These are phyloP conservation scores for Peromyscus nudipes DNA, from an alignment of 2,797 vertebrate genomes.

Conservation along the genomic window DNA sequence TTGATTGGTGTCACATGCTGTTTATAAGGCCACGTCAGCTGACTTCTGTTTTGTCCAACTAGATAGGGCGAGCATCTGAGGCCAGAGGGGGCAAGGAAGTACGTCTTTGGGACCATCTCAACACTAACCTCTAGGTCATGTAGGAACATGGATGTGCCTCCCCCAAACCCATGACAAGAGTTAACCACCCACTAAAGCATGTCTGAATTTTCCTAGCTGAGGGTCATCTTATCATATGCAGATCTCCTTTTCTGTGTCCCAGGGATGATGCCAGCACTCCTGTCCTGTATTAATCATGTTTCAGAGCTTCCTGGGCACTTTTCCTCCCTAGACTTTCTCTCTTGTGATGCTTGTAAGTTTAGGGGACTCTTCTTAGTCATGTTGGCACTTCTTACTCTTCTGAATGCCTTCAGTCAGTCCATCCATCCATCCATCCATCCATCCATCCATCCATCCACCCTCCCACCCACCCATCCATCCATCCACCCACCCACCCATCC, in stretches of 20 bases:
- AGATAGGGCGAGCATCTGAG: slow-evolving; percentile 6
- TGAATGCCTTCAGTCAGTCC: background rate
- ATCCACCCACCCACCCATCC: background rate
- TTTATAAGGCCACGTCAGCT: background rate
- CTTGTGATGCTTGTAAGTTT: background rate
- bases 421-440: background rate
- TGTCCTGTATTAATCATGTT: background rate
- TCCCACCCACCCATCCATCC: background rate
- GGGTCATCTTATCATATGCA: too few species aligned
- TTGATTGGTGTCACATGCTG: slow-evolving; percentile 63
- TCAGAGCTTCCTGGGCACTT: background rate
- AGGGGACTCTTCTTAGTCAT: background rate
- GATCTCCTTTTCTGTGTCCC: background rate
- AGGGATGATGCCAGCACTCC: background rate
- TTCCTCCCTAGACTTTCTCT: background rate
- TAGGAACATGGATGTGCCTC: background rate
- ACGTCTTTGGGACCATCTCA: background rate
- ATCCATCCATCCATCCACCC: background rate
- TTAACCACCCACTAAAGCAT: background rate
- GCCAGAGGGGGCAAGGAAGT: background rate
- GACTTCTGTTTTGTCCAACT: background rate
- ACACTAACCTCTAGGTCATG: background rate
- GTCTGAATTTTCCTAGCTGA: background rate
- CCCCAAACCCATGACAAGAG: background rate
- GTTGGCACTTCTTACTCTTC: background rate